Conservation (phyloP, 2,888 invertebrate species). For the Merodon equestris region DNA sequence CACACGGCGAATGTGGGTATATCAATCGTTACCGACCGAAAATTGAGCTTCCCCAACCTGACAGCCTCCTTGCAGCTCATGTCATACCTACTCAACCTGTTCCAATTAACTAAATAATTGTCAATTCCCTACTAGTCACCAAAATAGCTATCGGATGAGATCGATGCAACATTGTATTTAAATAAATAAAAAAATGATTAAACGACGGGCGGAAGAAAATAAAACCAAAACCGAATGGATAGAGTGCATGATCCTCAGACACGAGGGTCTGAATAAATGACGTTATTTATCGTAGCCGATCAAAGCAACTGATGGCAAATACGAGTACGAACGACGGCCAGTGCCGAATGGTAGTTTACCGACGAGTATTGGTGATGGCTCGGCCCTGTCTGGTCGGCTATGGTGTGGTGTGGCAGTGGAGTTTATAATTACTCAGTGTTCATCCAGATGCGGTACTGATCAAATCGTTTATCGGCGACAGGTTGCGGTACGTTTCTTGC, state of each 20-base stretch:
- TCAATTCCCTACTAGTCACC: neutral
- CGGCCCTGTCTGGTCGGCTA: conserved; percentile 65
- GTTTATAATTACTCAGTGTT: conserved; percentile 63
- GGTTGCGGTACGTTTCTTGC: conserved; percentile 41
- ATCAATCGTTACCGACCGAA: no score
- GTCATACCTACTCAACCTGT: no score
- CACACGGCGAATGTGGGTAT: no score
- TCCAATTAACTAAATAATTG: no score
- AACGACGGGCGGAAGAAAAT: conserved; percentile 15
- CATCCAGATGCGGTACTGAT: conserved; percentile 66
- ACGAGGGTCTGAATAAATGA: conserved; percentile 48
- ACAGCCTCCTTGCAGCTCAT: no score
- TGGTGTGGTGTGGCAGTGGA: conserved; percentile 32
- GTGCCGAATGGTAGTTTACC: conserved; percentile 41
- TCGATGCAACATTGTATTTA: no score
- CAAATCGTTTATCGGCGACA: conserved; percentile 56
- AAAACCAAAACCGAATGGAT: conserved; percentile 29
- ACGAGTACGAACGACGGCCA: conserved; percentile 29
- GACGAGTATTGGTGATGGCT: conserved; percentile 61
- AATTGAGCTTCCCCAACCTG: no score
- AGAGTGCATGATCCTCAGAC: neutral
- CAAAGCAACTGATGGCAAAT: conserved; percentile 60
- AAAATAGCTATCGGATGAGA: neutral
- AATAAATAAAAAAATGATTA: conserved; percentile 2
- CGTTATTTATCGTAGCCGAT: conserved; percentile 63